Evolutionary conservation across 2,113 vertebrate species (phyloP), one percentile per base, ranked within the genome.

Genomic region (Spea multiplicata): DNA sequence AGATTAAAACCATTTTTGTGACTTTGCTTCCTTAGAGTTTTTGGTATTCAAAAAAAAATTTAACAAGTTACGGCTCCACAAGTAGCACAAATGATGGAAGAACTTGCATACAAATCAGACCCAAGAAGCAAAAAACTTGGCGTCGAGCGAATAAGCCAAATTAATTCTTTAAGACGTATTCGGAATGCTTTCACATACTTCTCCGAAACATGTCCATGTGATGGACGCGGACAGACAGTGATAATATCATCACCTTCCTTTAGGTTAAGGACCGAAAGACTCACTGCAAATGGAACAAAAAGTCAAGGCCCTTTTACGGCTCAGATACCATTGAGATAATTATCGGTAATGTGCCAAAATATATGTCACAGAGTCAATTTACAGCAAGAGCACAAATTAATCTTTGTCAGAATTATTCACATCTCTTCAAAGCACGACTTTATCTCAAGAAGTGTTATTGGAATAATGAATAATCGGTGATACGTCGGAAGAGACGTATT

Each of bases 301-400:
- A 75, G 74, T 17, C 17, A 67, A 49, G 55, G 6, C 66, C 44
- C 65, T 44, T 45, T 10, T 65, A 16, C 65, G 9, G 44, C 16
- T 52, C 16, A 46, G 64, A 75, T 67, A 66, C 30, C 65, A 17
- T 55, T 66, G 74, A 67, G 17, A 53, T 57, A 44, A 75, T 75
- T 66, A 16, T 16, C 48, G 8, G n/a, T 74, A 65, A 66, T 74
- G 73, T 64, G 62, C 48, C 59, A 65, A 30, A 74, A 17, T 64
- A 5, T 50, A 14, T 66, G 59, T 75, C 66, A 66, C 61, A 2
- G 16, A 66, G 14, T 74, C 44, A 66, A 44, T 30, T 5, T 74
- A 65, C 14, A 53, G 50, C 6, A 44, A 73, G 59, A 66, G 73
- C 48, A 53, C 62, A 66, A 49, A 75, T 75, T 75, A 66, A 17